phyloP scores from a whole-genome alignment of 1,140 invertebrate species.

The Yoshiicerus persimilis region DNA sequence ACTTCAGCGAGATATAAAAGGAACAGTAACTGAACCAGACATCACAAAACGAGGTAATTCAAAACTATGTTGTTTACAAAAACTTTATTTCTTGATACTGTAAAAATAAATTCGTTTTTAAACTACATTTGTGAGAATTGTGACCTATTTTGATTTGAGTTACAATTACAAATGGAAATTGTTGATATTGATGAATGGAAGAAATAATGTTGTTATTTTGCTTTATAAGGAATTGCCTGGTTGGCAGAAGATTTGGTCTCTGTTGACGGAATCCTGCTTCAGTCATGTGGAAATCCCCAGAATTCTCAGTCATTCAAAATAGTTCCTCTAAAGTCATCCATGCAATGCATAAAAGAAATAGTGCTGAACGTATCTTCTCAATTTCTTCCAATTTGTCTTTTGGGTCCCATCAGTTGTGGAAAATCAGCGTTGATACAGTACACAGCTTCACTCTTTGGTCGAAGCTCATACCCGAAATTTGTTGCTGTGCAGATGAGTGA shows the following conservation, averaged over 20 bases:
- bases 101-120: no score
- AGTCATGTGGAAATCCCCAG: neutral
- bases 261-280: neutral
- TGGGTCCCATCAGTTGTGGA: slow-evolving; percentile 90
- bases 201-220: no score
- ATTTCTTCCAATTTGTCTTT: slow-evolving; percentile 74
- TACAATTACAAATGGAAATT: no score
- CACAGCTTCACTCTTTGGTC: slow-evolving; percentile 65
- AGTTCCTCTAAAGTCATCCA: slow-evolving; percentile 49
- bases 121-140: no score
- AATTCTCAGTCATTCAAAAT: slow-evolving; percentile 55
- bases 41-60: neutral
- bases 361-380: slow-evolving; percentile 63
- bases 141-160: no score
- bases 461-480: slow-evolving; percentile 54
- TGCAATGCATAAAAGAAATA: slow-evolving; percentile 28
- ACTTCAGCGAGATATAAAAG: neutral
- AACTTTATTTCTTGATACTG: no score
- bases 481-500: slow-evolving; percentile 92
- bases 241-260: neutral
- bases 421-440: slow-evolving; percentile 91
- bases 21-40: neutral
- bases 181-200: no score
- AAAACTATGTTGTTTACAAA: no score
- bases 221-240: neutral